A percentile compares a stretch with the other conserved stretches of the same genome.
Conservation (phyloP, 2,888 invertebrate genomes). For the Laspeyria flexula region DNA sequence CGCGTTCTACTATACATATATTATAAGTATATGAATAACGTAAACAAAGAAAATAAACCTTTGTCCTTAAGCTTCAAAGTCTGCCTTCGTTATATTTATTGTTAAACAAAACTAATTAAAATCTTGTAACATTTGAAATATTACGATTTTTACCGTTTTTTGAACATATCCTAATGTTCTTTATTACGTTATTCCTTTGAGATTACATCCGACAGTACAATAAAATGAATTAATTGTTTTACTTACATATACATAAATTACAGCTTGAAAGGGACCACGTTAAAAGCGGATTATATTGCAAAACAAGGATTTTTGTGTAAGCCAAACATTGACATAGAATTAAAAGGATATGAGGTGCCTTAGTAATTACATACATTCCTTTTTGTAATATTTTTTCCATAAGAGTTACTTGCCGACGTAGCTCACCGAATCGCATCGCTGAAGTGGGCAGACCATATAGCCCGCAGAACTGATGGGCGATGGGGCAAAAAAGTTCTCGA, state of each 20-base stretch:
- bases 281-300: slow-evolving; percentile 6
- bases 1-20: no score
- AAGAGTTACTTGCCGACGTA: no score
- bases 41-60: slow-evolving; percentile 24
- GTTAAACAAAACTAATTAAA: slow-evolving; percentile 22
- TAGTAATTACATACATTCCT: neutral
- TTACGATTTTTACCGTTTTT: slow-evolving; percentile 35
- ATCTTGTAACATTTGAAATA: slow-evolving; percentile 38
- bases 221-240: slow-evolving; percentile 16
- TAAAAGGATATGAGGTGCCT: neutral
- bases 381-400: no score
- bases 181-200: slow-evolving; percentile 34
- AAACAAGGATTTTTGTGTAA: slow-evolving; percentile 5
- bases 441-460: no score
- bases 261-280: neutral
- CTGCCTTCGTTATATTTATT: slow-evolving; percentile 27
- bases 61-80: slow-evolving; percentile 27
- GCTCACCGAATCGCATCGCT: no score
- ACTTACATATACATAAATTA: slow-evolving; percentile 14
- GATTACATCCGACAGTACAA: slow-evolving; percentile 34
- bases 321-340: neutral
- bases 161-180: slow-evolving; percentile 22
- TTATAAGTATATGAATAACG: neutral
- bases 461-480: no score
- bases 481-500: no score